Evolutionary conservation across 2,888 invertebrate species (phyloP).

Genomic region (Archips xylosteana): DNA sequence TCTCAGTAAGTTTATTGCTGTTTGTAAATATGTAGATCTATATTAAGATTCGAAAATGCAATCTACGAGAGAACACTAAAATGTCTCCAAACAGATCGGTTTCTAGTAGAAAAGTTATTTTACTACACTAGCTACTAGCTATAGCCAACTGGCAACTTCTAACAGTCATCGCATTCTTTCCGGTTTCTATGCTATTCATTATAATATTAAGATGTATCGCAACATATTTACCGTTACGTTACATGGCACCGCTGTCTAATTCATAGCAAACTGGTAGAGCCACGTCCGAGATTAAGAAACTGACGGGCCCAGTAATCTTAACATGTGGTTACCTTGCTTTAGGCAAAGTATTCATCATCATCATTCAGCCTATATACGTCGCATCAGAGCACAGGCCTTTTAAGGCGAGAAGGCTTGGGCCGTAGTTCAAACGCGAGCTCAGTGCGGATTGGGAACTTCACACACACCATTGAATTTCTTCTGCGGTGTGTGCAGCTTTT

Average conservation of each 20-base stretch:
- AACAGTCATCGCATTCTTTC: not conserved
- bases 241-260: slow-evolving; percentile 32
- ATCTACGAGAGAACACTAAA: not conserved
- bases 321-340: not conserved
- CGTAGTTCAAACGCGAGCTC: too few relatives aligned
- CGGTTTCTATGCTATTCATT: slow-evolving; percentile 3
- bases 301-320: slow-evolving; percentile 16
- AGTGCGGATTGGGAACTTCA: too few relatives aligned
- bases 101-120: not conserved
- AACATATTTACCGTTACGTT: slow-evolving; percentile 12
- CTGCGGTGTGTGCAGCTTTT: too few relatives aligned
- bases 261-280: slow-evolving; percentile 29
- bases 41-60: too few relatives aligned
- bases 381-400: too few relatives aligned
- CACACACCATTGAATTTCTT: too few relatives aligned
- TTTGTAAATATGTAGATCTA: too few relatives aligned
- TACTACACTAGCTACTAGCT: too few relatives aligned
- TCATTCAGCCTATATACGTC: too few relatives aligned
- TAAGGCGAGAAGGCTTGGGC: too few relatives aligned
- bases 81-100: not conserved
- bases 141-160: not conserved
- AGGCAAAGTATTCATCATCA: not conserved
- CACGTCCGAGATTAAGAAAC: slow-evolving; percentile 38
- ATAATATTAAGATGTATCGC: slow-evolving; percentile 18
- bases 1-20: too few relatives aligned